These are phyloP conservation scores for Drosophila pseudoobscura DNA, from an alignment of 1,140 invertebrate genomes.

Conservation along the genomic window DNA sequence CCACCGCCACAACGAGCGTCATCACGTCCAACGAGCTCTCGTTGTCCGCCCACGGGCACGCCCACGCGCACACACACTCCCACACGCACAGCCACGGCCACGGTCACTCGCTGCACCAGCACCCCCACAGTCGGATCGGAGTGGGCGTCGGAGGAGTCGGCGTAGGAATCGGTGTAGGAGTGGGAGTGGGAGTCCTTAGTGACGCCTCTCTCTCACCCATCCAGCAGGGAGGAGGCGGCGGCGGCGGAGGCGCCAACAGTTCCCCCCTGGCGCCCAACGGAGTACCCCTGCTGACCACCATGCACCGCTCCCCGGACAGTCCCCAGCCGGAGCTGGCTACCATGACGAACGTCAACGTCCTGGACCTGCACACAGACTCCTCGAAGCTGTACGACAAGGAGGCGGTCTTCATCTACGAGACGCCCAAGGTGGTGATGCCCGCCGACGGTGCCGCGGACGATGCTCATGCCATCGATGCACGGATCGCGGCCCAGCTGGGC, in stretches of 20 bases:
- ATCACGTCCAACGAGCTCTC: slow-evolving; percentile 81
- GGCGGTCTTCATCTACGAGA: slow-evolving; percentile 81
- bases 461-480: slow-evolving; percentile 78
- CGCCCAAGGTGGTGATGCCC: slow-evolving; percentile 78
- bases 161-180: slow-evolving; percentile 40
- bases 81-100: slow-evolving; percentile 49
- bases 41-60: slow-evolving; percentile 57
- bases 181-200: slow-evolving; percentile 59
- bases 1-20: slow-evolving; percentile 77
- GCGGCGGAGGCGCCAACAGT: slow-evolving; percentile 52
- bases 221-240: slow-evolving; percentile 64
- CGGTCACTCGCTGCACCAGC: slow-evolving; percentile 46
- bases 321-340: slow-evolving; percentile 89
- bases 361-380: slow-evolving; percentile 86
- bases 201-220: slow-evolving; percentile 74
- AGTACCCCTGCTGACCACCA: slow-evolving; percentile 69
- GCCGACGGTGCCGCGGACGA: slow-evolving; percentile 60
- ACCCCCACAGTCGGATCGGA: slow-evolving; percentile 33
- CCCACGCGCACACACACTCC: slow-evolving; percentile 38
- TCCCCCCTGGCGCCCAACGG: slow-evolving; percentile 73
- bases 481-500: slow-evolving; percentile 77
- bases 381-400: slow-evolving; percentile 82
- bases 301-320: slow-evolving; percentile 84
- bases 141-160: slow-evolving; percentile 45
- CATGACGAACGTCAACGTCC: slow-evolving; percentile 89